These are phyloP conservation scores for Shinisaurus crocodilurus DNA, from an alignment of 2,113 vertebrate genomes.

Conservation along the genomic window DNA sequence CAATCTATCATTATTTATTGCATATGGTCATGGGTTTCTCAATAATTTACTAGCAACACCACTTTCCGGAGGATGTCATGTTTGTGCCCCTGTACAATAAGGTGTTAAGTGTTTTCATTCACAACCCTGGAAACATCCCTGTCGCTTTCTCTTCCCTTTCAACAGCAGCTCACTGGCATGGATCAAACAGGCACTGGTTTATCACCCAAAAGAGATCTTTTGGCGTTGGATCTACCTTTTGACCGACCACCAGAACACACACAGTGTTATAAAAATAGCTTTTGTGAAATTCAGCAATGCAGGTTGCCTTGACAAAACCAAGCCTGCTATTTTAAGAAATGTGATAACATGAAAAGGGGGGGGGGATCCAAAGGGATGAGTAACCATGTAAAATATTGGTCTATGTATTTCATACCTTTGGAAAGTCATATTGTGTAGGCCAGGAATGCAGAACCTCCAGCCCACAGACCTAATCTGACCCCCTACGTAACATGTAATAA, in stretches of 20 bases:
- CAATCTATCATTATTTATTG: background rate
- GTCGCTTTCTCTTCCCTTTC: background rate
- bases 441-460: too few species aligned
- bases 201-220: background rate
- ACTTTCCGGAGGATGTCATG: background rate
- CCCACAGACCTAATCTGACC: too few species aligned
- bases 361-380: background rate
- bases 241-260: constrained; percentile 18
- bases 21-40: background rate
- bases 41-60: background rate
- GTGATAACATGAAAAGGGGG: background rate
- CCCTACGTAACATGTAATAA: too few species aligned
- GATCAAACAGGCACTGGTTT: constrained; percentile 2
- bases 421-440: background rate
- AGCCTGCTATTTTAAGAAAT: background rate
- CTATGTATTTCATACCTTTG: background rate
- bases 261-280: constrained; percentile 11
- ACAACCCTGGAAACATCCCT: background rate
- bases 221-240: constrained; percentile 40
- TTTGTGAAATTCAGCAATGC: background rate
- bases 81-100: constrained; percentile 1
- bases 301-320: background rate
- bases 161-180: constrained; percentile 23
- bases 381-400: background rate
- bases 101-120: constrained; percentile 6